phyloP scores from a whole-genome alignment of 1,140 invertebrate genomes.

The Chrysopa pallens region DNA sequence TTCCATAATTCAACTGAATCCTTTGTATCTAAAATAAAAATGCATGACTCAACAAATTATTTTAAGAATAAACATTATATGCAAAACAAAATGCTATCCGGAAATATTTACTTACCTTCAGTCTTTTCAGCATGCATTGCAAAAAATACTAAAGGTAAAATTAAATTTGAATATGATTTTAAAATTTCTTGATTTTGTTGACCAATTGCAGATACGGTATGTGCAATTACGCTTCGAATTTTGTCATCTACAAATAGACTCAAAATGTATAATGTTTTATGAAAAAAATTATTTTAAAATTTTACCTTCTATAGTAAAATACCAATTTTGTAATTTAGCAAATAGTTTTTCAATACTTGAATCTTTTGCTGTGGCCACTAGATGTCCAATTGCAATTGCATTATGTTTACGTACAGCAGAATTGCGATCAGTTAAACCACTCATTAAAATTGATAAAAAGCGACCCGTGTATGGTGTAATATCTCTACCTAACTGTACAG shows the following conservation, averaged over 20 bases:
- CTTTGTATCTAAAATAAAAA: slow-evolving; percentile 27
- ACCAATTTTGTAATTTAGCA: slow-evolving; percentile 59
- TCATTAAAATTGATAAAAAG: slow-evolving; percentile 55
- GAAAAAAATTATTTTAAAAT: background rate
- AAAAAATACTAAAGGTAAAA: slow-evolving; percentile 71
- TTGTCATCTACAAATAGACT: slow-evolving; percentile 37
- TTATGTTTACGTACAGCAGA: slow-evolving; percentile 63
- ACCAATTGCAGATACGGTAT: slow-evolving; percentile 64
- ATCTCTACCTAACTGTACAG: slow-evolving; percentile 29
- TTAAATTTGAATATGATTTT: slow-evolving; percentile 55
- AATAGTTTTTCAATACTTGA: slow-evolving; percentile 75
- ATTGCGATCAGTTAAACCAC: slow-evolving; percentile 71
- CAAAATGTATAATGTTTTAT: slow-evolving; percentile 1
- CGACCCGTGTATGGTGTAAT: slow-evolving; percentile 52
- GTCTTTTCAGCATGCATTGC: slow-evolving; percentile 70
- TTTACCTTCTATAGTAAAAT: slow-evolving; percentile 34
- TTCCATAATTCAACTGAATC: slow-evolving; percentile 58
- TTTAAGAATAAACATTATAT: background rate
- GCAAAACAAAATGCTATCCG: no score
- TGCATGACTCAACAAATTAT: background rate
- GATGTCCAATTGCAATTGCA: slow-evolving; percentile 63
- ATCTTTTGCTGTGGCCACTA: slow-evolving; percentile 74
- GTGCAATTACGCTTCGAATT: slow-evolving; percentile 51
- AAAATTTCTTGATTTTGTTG: slow-evolving; percentile 68
- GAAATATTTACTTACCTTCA: slow-evolving; percentile 21